Base-by-base conservation (phyloP, 2,113 vertebrate genomes). In the Chlamydotis undulata region DNA sequence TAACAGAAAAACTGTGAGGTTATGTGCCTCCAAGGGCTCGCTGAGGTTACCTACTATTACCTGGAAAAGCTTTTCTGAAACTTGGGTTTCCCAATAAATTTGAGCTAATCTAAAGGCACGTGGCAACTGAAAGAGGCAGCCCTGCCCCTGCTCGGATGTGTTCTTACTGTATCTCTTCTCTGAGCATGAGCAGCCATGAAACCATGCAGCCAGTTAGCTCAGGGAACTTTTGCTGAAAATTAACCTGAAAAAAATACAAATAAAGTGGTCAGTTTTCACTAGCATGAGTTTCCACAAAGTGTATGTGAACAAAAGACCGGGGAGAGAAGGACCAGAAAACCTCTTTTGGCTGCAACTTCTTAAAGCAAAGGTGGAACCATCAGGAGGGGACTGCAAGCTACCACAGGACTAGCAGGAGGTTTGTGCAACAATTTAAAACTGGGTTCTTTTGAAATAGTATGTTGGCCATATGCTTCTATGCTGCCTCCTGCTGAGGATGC, bases 401-500 rank as follows among this genome's bases (percentile, higher is more conserved):
- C 9, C 3, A 0, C 1, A 0, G 2, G 39, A 12, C 12, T 76
- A 61, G 41, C 43, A 47, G 35, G 18, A 94, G n/a, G 15, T 12
- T 56, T 78, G 57, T 56, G 43, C 55, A 64, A 43, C 1, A 2
- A 19, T 23, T 85, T 76, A 50, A 81, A 87, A 47, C n/a, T 2
- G 16, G 3, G 6, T 50, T 94, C 53, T 80, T 92, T 85, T 87
- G 57, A 79, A 91, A 85, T 55, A 52, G 29, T 23, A 29, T 24
- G 12, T 74, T 82, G 61, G 49, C 67, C 4, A 1, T 84, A 75
- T 24, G 31, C 37, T 94, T 95, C 45, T 43, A n/a, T 28, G 49
- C 57, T 81, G 53, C 77, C 91, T 94, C 83, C 90, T 95, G 86
- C 53, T 96, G 95, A 96, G 92, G 80, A 95, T 91, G 77, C 74